These are phyloP conservation scores for Helicoverpa zea DNA, from an alignment of 1,140 invertebrate genomes.

Conservation along the genomic window DNA sequence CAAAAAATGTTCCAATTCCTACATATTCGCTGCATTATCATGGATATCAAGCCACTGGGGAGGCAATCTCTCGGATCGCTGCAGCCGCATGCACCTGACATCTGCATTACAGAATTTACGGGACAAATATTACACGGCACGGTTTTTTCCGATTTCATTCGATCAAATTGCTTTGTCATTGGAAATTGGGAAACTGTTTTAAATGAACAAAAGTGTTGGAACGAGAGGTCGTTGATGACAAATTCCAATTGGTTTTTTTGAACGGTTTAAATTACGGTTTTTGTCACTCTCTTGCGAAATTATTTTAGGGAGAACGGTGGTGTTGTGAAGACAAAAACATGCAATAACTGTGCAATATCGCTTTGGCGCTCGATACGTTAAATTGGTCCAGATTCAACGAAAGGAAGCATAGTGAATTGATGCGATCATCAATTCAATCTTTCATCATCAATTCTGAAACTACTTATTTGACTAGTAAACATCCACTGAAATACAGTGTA, in stretches of 20 bases:
- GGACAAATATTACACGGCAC: slow-evolving; percentile 31
- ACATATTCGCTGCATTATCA: slow-evolving; percentile 26
- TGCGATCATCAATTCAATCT: no score
- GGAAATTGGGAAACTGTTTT: slow-evolving; percentile 1
- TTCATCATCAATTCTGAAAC: no score
- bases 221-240: neutral
- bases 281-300: no score
- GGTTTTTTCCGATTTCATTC: neutral
- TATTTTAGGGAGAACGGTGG: no score
- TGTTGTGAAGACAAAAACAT: no score
- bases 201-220: neutral
- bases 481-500: no score
- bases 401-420: no score
- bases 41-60: slow-evolving; percentile 29
- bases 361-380: no score
- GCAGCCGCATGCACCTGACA: slow-evolving; percentile 42
- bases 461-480: no score
- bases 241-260: neutral
- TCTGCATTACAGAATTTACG: slow-evolving; percentile 41
- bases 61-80: slow-evolving; percentile 44
- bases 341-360: no score
- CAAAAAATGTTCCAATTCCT: slow-evolving; percentile 10
- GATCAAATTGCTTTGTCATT: slow-evolving; percentile 3
- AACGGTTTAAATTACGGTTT: no score
- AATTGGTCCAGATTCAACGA: no score